These are phyloP conservation scores for Tineola bisselliella DNA, from an alignment of 2,888 invertebrate species.

Conservation along the genomic window DNA sequence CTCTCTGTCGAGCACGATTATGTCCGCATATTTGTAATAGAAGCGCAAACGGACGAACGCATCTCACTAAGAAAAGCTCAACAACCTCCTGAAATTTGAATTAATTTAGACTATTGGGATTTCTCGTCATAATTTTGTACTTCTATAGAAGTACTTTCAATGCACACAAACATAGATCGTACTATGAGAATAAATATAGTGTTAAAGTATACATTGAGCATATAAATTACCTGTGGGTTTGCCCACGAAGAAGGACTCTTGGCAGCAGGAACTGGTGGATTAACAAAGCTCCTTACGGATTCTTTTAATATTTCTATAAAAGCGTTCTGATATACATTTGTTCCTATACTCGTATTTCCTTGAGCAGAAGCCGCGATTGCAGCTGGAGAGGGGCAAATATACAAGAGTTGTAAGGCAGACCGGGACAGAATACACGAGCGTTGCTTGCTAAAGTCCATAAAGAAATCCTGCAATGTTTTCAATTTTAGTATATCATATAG, in stretches of 20 bases:
- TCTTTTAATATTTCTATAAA: conserved; percentile 86
- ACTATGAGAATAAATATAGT: no score
- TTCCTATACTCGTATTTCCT: conserved; percentile 17
- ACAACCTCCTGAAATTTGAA: conserved; percentile 82
- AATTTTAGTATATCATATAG: no score
- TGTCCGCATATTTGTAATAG: conserved; percentile 92
- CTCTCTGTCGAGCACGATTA: conserved; percentile 94
- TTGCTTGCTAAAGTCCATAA: conserved; percentile 90
- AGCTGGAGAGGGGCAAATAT: conserved; percentile 66
- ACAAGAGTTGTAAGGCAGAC: conserved; percentile 86
- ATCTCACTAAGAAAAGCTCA: conserved; percentile 87
- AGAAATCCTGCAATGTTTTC: conserved; percentile 77
- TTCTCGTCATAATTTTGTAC: no score
- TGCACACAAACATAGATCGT: no score
- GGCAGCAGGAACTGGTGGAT: conserved; percentile 86
- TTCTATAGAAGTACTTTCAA: no score
- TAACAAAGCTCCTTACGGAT: conserved; percentile 86
- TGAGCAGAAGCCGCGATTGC: conserved; percentile 39
- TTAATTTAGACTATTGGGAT: no score
- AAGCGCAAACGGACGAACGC: conserved; percentile 86
- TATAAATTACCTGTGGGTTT: conserved; percentile 67
- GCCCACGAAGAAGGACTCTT: conserved; percentile 72
- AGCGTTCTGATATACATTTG: conserved; percentile 33
- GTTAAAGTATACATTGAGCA: no score
- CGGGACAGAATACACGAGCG: conserved; percentile 92